Conservation (phyloP, 2,888 invertebrate species). For the Camponotus fellah region DNA sequence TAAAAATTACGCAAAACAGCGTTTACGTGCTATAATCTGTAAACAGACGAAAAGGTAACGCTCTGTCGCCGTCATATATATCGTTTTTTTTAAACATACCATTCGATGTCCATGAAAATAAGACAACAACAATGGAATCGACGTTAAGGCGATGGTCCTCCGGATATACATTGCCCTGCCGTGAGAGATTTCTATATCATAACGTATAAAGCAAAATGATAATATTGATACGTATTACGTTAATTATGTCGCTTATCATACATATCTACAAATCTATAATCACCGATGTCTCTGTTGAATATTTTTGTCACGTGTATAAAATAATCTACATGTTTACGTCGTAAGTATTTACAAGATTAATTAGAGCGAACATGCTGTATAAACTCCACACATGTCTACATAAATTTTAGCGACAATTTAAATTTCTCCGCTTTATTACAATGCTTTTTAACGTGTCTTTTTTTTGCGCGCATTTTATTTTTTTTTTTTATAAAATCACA, state of each 20-base stretch:
- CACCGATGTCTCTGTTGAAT: constrained; percentile 58
- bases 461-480: background rate
- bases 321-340: constrained; percentile 66
- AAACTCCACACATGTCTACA: constrained; percentile 12
- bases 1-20: constrained; percentile 5
- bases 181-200: background rate
- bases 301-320: constrained; percentile 71
- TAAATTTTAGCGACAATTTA: background rate
- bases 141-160: constrained; percentile 34
- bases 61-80: background rate
- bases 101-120: constrained; percentile 12
- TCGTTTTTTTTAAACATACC: background rate
- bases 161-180: constrained; percentile 9
- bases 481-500: background rate
- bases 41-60: background rate
- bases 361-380: background rate
- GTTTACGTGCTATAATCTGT: background rate
- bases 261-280: constrained; percentile 79
- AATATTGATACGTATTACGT: constrained; percentile 51
- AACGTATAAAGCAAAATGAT: constrained; percentile 21
- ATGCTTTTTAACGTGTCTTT: background rate
- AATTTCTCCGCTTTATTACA: constrained; percentile 13
- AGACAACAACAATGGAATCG: background rate
- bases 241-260: constrained; percentile 71
- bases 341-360: constrained; percentile 56